Evolutionary conservation across 1,140 invertebrate species (phyloP), one percentile per base, ranked within the genome.

Genomic region (Sarcophaga bullata): DNA sequence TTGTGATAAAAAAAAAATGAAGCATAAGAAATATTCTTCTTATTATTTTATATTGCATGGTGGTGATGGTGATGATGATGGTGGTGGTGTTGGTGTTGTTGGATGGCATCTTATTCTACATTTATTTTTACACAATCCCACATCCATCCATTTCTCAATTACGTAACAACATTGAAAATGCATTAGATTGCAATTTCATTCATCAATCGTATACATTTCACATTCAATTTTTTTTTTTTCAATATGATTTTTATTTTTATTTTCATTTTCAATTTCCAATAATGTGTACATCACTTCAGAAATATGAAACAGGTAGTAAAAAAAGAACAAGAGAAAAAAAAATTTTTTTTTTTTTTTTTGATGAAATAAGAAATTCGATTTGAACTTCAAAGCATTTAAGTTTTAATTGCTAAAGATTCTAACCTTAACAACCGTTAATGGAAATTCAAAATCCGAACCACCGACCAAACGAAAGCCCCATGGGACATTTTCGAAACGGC

Each of bases 391-490:
- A 73, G 19, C 37, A 46, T 10, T 48, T 47, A 9, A 6, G 8
- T 9, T 75, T 46, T 75, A 11, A 37, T 8, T 37, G 37, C 25
- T 7, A 19, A 13, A 25, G n/a, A 49, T 80, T 83, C 87, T 88
- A 88, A 97, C 96, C 93, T 94, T 95, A 86, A 96, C 94, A 75
- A 97, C 94, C 68, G 95, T 95, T 58, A 97, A 91, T 7, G 96
- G 95, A 84, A 94, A 93, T 58, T 94, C 94, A 87, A 95, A 97
- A 90, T 97, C 96, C 83, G 93, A 92, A 11, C 96, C 96, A 76
- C 97, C 96, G 82, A 95, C 94, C 73, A 98, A 91, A 50, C 96
- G 93, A 91, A 98, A 98, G 80, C 97, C 97, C 97, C 97, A 98
- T 81, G 95, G 93, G 80, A 92, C 91, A 83, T 92, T 92, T 85